A percentile compares a stretch with the other conserved stretches of the same genome.
These are phyloP conservation scores for Drosophila merina DNA, from an alignment of 2,888 invertebrate species.

Conservation along the genomic window DNA sequence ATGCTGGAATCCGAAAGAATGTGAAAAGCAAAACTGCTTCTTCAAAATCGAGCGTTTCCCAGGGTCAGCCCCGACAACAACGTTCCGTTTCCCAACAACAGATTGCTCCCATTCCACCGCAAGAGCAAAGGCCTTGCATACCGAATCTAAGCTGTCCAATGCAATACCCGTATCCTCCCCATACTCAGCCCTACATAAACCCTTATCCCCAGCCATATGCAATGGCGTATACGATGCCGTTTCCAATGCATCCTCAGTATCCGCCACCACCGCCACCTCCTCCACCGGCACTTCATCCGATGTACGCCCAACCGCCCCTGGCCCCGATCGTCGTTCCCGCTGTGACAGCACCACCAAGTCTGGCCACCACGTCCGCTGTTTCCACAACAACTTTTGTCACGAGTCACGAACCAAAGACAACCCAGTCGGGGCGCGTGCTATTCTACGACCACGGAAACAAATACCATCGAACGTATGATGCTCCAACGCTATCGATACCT, in stretches of 20 bases:
- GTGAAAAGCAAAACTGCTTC: background rate
- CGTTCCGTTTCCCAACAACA: background rate
- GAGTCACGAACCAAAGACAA: conserved; percentile 7
- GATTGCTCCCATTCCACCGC: background rate
- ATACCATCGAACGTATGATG: conserved; percentile 82
- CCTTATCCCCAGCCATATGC: conserved; percentile 16
- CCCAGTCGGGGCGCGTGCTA: conserved; percentile 74
- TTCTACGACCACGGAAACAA: conserved; percentile 85
- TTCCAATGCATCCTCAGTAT: conserved; percentile 15
- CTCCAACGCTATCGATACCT: conserved; percentile 80
- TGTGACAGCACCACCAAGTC: conserved; percentile 15
- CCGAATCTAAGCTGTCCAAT: conserved; percentile 1
- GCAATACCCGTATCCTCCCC: conserved; percentile 16
- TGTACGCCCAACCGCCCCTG: conserved; percentile 11
- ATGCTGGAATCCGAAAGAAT: conserved; percentile 41
- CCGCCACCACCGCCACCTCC: conserved; percentile 4
- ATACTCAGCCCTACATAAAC: conserved; percentile 15
- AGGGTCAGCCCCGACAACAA: background rate
- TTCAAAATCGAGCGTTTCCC: background rate
- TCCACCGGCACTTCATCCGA: conserved; percentile 2
- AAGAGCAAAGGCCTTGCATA: background rate
- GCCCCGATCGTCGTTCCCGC: background rate
- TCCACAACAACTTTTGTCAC: conserved; percentile 25
- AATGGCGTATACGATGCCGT: conserved; percentile 46
- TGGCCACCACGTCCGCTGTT: conserved; percentile 27